Conservation (phyloP, 1,140 invertebrate species). For the Eriocheir sinensis region DNA sequence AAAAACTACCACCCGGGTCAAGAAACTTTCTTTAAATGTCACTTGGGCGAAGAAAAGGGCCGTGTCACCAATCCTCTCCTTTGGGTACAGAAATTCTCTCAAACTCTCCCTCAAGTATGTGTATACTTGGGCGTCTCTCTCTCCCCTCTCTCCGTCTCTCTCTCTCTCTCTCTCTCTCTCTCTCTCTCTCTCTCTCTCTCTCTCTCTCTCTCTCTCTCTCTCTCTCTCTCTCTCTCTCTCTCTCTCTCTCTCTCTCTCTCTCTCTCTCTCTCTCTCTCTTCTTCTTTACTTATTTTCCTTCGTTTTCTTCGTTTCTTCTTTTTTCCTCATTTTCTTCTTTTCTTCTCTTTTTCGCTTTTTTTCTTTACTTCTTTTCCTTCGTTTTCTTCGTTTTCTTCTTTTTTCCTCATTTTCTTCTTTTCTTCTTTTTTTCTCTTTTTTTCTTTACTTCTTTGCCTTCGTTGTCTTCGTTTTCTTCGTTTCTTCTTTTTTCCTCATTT, state of each 20-base stretch:
- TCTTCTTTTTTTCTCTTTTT: background rate
- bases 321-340: background rate
- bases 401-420: background rate
- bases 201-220: slow-evolving; percentile 40
- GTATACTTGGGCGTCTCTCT: too few species aligned
- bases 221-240: background rate
- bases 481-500: background rate
- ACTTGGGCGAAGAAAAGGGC: too few species aligned
- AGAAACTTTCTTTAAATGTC: too few species aligned
- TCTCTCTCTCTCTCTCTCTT: background rate
- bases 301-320: background rate
- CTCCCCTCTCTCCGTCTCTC: too few species aligned
- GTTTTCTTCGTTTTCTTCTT: background rate
- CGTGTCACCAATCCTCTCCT: too few species aligned
- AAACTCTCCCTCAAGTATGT: too few species aligned
- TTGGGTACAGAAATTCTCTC: too few species aligned
- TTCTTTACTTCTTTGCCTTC: background rate
- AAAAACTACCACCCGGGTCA: too few species aligned
- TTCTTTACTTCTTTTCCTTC: background rate
- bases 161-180: slow-evolving; percentile 43
- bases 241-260: background rate
- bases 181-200: slow-evolving; percentile 43
- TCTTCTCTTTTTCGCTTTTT: background rate
- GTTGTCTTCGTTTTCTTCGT: background rate
- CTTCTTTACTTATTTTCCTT: background rate